Percentiles rank a stretch among this genome's conserved stretches.
Evolutionary conservation across 2,888 invertebrate species (phyloP).

Genomic region (Alviniconcha strummeri): DNA sequence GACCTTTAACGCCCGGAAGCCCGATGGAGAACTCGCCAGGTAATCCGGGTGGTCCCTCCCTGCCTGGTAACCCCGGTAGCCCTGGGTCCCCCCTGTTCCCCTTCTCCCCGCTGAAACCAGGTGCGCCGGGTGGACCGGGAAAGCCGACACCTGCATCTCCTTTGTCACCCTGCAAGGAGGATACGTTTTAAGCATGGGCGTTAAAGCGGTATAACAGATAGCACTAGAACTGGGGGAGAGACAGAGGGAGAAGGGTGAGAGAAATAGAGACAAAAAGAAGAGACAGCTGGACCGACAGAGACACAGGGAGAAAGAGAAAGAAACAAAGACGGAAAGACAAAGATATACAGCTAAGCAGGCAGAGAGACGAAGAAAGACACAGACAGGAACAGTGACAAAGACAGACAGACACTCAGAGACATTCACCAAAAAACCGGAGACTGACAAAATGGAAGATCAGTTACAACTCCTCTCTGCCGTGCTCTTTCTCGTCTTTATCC

Average conservation of each 20-base stretch:
- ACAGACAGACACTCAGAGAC: not conserved
- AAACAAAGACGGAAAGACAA: not conserved
- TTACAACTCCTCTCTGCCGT: too few species aligned
- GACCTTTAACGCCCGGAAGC: conserved; percentile 31
- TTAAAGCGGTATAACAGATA: not conserved
- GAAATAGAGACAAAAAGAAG: not conserved
- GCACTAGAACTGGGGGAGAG: not conserved
- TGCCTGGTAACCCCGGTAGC: conserved; percentile 81
- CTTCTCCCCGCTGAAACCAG: conserved; percentile 84
- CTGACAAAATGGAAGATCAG: too few species aligned
- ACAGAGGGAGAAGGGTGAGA: not conserved
- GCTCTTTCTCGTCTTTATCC: too few species aligned
- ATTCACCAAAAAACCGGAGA: not conserved
- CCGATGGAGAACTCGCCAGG: conserved; percentile 39
- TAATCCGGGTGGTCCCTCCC: conserved; percentile 40
- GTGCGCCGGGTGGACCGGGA: conserved; percentile 1
- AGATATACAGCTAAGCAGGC: not conserved
- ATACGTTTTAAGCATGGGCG: not conserved
- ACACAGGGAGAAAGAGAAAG: not conserved
- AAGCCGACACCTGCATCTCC: conserved; percentile 17
- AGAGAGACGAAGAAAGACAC: not conserved
- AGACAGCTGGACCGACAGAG: not conserved
- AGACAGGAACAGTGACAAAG: not conserved
- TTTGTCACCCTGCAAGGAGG: not conserved
- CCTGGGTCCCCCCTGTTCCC: conserved; percentile 91